A percentile compares a stretch with the other conserved stretches of the same genome.
phyloP scores from a whole-genome alignment of 2,888 invertebrate species.

The Colostygia pectinataria region DNA sequence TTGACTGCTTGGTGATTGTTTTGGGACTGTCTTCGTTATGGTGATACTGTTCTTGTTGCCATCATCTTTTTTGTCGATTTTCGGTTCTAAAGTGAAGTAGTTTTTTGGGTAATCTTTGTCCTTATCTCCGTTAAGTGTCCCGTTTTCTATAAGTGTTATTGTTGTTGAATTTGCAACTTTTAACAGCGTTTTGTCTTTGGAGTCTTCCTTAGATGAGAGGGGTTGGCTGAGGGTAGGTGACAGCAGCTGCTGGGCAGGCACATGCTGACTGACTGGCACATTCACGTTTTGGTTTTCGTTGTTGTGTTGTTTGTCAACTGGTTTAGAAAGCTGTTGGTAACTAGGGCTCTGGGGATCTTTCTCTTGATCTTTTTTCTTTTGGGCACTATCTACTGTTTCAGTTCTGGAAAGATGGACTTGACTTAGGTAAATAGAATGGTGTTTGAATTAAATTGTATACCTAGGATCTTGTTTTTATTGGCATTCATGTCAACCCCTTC shows the following conservation, averaged over 20 bases:
- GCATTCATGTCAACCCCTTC: too few species aligned
- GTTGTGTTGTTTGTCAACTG: conserved; percentile 56
- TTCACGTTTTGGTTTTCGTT: conserved; percentile 55
- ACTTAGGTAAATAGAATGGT: not conserved
- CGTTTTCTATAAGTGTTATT: conserved; percentile 72
- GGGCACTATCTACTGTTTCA: conserved; percentile 84
- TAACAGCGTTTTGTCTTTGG: conserved; percentile 67
- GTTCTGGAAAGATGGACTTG: conserved; percentile 74
- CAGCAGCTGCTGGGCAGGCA: conserved; percentile 63
- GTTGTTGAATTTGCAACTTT: conserved; percentile 75
- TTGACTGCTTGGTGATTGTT: conserved; percentile 60
- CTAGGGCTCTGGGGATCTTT: conserved; percentile 62
- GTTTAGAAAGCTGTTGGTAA: conserved; percentile 61
- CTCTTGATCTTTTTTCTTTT: conserved; percentile 79
- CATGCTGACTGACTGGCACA: conserved; percentile 67
- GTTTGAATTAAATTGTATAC: too few species aligned
- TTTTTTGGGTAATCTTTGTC: conserved; percentile 74
- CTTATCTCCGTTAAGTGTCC: conserved; percentile 62
- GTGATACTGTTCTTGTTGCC: conserved; percentile 78
- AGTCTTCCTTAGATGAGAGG: conserved; percentile 61
- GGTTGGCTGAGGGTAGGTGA: conserved; percentile 61
- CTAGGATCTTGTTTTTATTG: too few species aligned
- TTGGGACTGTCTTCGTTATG: conserved; percentile 70
- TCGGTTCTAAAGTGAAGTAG: conserved; percentile 72
- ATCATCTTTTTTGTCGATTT: conserved; percentile 76